Conservation (phyloP, 2,797 vertebrate species). For the Enteromius argenteus region DNA sequence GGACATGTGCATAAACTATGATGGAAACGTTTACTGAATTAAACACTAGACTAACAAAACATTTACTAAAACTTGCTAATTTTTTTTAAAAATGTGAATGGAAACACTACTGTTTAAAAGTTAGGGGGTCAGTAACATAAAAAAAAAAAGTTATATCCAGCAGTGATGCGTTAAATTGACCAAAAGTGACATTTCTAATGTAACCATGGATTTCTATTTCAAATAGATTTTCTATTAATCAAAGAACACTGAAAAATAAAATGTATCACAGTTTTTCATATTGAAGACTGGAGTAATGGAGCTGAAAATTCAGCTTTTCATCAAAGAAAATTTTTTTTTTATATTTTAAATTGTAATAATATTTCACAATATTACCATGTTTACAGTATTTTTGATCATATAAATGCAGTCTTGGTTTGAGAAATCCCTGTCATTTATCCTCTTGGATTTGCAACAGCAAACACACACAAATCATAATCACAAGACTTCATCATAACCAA, state of each 20-base stretch:
- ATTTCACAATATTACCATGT: background rate
- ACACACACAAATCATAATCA: background rate
- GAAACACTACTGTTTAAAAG: background rate
- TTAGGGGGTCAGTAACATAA: background rate
- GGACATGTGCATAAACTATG: no score
- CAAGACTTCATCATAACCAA: background rate
- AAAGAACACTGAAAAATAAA: no score
- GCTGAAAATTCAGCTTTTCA: background rate
- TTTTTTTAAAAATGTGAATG: no score
- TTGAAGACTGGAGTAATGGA: background rate
- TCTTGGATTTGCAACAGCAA: background rate
- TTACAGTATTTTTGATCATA: background rate
- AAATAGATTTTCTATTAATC: no score
- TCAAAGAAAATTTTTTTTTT: background rate
- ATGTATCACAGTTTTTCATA: no score
- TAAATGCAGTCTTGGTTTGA: background rate
- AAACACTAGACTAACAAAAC: background rate
- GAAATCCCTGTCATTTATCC: no score
- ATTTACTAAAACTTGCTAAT: no score
- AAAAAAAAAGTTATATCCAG: no score
- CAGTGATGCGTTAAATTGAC: background rate
- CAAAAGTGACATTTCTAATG: background rate
- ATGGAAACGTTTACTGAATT: no score
- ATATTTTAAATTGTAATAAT: background rate
- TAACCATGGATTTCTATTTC: no score